A percentile compares a stretch with the other conserved stretches of the same genome.
Conservation (phyloP, 1,140 invertebrate species). For the Bombus confusus region DNA sequence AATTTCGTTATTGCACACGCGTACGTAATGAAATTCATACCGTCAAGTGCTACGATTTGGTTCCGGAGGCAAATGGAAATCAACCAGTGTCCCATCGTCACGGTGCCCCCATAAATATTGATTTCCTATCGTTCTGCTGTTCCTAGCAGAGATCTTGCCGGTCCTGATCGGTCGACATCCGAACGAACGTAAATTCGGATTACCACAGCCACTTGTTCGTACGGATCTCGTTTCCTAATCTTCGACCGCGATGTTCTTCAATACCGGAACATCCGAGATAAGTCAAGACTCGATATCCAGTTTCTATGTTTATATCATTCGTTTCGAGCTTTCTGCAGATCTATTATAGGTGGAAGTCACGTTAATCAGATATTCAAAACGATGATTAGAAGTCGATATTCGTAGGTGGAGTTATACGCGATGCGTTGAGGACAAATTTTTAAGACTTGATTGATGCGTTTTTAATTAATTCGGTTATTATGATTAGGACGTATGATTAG, state of each 20-base stretch:
- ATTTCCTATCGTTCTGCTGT: slow-evolving; percentile 6
- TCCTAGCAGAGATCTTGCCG: background rate
- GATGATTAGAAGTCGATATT: background rate
- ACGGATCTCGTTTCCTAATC: slow-evolving; percentile 7
- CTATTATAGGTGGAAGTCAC: background rate
- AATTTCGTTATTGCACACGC: background rate
- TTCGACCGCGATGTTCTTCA: background rate
- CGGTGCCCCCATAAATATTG: slow-evolving; percentile 23
- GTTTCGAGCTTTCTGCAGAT: background rate
- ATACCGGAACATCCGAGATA: background rate
- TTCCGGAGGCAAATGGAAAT: slow-evolving; percentile 2
- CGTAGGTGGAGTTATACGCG: background rate
- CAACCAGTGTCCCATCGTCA: slow-evolving; percentile 21
- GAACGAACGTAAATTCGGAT: slow-evolving; percentile 45
- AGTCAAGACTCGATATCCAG: background rate
- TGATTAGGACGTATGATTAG: background rate
- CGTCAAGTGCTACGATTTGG: background rate
- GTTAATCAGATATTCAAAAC: background rate
- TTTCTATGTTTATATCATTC: background rate
- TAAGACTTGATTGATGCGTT: background rate
- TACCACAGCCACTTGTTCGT: slow-evolving; percentile 29
- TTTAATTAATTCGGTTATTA: background rate
- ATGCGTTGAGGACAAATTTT: background rate
- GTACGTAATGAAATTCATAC: slow-evolving; percentile 3
- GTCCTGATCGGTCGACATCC: background rate